phyloP scores from a whole-genome alignment of 2,113 vertebrate species.

The Coturnix japonica region DNA sequence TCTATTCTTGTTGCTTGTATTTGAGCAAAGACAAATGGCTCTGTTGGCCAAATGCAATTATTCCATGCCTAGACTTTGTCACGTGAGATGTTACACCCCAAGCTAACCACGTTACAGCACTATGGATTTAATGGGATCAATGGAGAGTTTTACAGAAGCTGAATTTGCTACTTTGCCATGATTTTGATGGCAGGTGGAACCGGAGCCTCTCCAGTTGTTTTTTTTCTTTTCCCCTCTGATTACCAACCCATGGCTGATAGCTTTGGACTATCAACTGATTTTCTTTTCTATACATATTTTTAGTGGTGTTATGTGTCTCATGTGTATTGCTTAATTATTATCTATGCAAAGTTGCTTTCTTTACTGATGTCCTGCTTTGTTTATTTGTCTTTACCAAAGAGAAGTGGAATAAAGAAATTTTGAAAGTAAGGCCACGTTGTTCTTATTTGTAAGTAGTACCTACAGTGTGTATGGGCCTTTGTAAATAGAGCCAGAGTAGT shows the following conservation, averaged over 20 bases:
- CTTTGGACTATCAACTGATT: background rate
- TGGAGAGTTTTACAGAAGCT: background rate
- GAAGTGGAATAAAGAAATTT: constrained; percentile 32
- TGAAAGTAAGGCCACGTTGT: background rate
- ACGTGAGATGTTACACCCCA: accelerated
- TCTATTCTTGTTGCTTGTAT: background rate
- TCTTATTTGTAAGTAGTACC: background rate
- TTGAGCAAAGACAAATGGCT: accelerated
- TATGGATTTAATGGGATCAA: background rate
- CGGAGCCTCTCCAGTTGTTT: background rate
- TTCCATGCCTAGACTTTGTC: background rate
- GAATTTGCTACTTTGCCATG: background rate
- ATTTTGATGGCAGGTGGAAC: background rate
- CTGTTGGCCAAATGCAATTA: background rate
- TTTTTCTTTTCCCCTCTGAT: background rate
- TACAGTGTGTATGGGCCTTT: background rate
- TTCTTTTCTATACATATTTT: background rate
- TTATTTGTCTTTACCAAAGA: background rate
- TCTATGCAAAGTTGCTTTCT: background rate
- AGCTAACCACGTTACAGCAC: background rate
- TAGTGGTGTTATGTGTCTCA: background rate
- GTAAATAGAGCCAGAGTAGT: background rate
- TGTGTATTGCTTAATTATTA: background rate
- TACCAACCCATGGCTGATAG: background rate
- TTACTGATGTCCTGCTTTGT: background rate